A percentile compares a stretch with the other conserved stretches of the same genome.
Evolutionary conservation across 1,140 invertebrate genomes (phyloP).

Genomic region (Brachionus asplanchnoidis): DNA sequence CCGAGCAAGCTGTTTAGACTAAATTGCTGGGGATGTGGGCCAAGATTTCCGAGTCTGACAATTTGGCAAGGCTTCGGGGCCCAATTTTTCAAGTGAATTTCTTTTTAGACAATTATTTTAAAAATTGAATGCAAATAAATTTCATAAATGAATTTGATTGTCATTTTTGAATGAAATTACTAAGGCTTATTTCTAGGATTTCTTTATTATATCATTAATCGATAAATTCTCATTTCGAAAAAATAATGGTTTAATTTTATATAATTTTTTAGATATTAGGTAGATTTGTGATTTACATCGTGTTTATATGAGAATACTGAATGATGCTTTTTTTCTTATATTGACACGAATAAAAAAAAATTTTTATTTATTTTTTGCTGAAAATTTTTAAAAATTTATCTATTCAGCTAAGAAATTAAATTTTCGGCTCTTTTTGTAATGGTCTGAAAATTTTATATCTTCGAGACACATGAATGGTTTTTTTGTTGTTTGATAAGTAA

Average conservation of each 20-base stretch:
- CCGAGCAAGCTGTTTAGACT: neutral
- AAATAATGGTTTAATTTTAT: neutral
- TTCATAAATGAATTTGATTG: neutral
- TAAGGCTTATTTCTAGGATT: neutral
- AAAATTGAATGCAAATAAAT: neutral
- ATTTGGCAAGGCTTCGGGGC: neutral
- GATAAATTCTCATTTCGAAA: neutral
- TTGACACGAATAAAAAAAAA: neutral
- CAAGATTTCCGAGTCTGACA: neutral
- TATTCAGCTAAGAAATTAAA: neutral
- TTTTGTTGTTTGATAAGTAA: neutral
- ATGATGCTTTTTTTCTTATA: neutral
- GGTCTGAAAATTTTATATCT: neutral
- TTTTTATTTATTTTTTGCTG: neutral
- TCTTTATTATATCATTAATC: conserved; percentile 8
- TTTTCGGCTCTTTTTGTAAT: neutral
- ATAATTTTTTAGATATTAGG: neutral
- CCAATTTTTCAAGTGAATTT: neutral
- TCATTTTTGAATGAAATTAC: neutral
- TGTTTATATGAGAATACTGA: neutral
- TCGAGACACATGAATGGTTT: neutral
- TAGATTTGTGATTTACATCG: neutral
- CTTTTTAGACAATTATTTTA: neutral
- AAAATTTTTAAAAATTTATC: neutral
- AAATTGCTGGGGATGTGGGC: neutral